Evolutionary conservation across 2,113 vertebrate species (phyloP).

Genomic region (Trematomus loennbergii): DNA sequence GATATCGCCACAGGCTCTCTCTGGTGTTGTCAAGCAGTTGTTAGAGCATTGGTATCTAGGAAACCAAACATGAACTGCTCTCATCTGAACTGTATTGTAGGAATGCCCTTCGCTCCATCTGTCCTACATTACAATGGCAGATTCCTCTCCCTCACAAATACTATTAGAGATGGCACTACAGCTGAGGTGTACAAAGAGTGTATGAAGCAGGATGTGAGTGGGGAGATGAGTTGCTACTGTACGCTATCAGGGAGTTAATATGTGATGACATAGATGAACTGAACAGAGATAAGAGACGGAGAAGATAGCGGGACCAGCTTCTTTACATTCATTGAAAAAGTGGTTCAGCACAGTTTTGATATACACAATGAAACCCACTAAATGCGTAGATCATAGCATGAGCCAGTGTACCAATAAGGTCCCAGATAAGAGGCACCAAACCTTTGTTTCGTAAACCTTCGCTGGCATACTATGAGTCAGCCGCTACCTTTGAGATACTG

Average conservation of each 20-base stretch:
- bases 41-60: slow-evolving; percentile 58
- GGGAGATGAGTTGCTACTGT: not conserved
- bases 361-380: not conserved
- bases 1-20: slow-evolving; percentile 30
- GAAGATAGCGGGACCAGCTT: not conserved
- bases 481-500: slow-evolving; percentile 1
- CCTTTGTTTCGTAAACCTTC: slow-evolving; percentile 1
- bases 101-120: slow-evolving; percentile 36
- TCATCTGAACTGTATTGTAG: slow-evolving; percentile 39
- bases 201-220: not conserved
- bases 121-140: slow-evolving; percentile 13
- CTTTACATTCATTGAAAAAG: not conserved
- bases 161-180: not conserved
- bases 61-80: slow-evolving; percentile 58
- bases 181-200: slow-evolving; percentile 11
- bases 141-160: not conserved
- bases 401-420: not conserved
- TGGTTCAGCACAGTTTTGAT: not conserved
- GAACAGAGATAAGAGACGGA: not conserved
- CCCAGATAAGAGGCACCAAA: not conserved
- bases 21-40: slow-evolving; percentile 25
- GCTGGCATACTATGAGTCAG: slow-evolving; percentile 21
- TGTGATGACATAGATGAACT: not conserved
- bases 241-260: slow-evolving; percentile 4
- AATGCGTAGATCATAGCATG: not conserved